phyloP scores from a whole-genome alignment of 2,888 invertebrate species.

The Hyppa rectilinea region DNA sequence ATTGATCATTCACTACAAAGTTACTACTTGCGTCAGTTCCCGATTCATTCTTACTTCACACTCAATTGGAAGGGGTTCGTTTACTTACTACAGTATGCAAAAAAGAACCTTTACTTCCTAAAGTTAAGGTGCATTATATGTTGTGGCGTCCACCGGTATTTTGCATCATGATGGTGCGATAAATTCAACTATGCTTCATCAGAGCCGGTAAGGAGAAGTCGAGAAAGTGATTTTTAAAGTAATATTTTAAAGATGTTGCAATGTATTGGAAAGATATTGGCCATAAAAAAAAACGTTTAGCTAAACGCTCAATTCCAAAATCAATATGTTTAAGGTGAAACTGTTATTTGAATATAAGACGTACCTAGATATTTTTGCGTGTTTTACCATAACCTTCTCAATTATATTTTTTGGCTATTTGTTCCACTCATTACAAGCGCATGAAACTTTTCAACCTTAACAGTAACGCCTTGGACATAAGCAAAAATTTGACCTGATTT shows the following conservation, averaged over 20 bases:
- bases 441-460: too few relatives aligned
- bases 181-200: constrained; percentile 68
- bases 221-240: constrained; percentile 60
- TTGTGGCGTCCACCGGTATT: constrained; percentile 29
- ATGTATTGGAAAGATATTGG: constrained; percentile 61
- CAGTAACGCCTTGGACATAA: too few relatives aligned
- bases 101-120: constrained; percentile 3
- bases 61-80: constrained; percentile 73
- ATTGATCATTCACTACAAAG: constrained; percentile 68
- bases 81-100: background rate
- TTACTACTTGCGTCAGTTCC: constrained; percentile 62
- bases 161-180: constrained; percentile 66
- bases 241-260: constrained; percentile 63
- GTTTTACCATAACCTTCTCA: too few relatives aligned
- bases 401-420: too few relatives aligned
- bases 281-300: constrained; percentile 52
- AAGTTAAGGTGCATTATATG: constrained; percentile 26
- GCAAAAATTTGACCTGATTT: too few relatives aligned
- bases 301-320: constrained; percentile 31
- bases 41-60: constrained; percentile 78
- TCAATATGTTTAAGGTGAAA: constrained; percentile 39
- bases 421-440: too few relatives aligned
- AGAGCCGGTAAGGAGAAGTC: constrained; percentile 51
- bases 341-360: constrained; percentile 24
- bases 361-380: background rate